Evolutionary conservation across 2,888 invertebrate species (phyloP), one percentile per base, ranked within the genome.

Genomic region (Gandaritis pyraliata): DNA sequence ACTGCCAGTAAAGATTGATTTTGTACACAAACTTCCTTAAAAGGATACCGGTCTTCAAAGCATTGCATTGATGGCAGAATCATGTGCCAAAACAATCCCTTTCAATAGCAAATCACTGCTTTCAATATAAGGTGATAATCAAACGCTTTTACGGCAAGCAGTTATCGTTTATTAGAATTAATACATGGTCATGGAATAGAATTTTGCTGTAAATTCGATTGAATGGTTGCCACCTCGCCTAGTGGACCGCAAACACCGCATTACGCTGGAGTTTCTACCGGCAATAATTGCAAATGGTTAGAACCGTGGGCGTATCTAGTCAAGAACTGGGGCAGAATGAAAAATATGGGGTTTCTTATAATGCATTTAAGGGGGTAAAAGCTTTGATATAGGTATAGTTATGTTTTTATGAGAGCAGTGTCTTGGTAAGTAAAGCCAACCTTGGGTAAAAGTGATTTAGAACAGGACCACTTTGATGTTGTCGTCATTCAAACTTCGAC

Each of bases 211-310:
- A 85, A 85, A 84, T 82, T 73, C 15, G 73, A 65, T 66, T 72
- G 72, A 81, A 75, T 76, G 71, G 73, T 77, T 70, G 72, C 75
- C 74, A 80, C 75, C 70, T 65, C 62, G 62, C 64, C 58, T 65
- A 53, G 49, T 53, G 64, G 53, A 73, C 72, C 65, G 73, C 76
- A 74, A 75, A 71, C 72, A 68, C 74, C 74, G 61, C 73, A 83
- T 83, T 82, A 80, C 75, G 54, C 38, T 45, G 49, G 49, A 66
- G 63, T 36, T 72, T 68, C 61, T 65, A 68, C 72, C 73, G 72
- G 75, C 73, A 80, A 78, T 81, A 77, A 74, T 72, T 79, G 73
- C 72, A 71, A 82, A 79, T 79, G 74, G 78, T 77, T 80, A 72
- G 15, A n/a, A 16, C 12, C 33, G n/a, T 43, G 45, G 36, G 18